Base-by-base conservation (phyloP, 2,888 invertebrate genomes). In the Polyommatus icarus region DNA sequence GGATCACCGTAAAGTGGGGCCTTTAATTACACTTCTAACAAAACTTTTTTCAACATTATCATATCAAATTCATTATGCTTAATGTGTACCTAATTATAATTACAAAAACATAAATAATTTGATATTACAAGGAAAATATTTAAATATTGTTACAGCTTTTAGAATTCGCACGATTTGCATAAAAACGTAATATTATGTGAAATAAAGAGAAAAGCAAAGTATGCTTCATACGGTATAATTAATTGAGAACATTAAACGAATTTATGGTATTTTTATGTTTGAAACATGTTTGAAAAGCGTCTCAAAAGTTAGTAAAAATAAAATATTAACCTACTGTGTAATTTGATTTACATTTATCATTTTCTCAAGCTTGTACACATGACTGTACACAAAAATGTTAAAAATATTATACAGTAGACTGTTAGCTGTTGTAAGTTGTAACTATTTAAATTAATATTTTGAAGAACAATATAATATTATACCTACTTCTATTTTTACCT, bases 101-200 rank as follows among this genome's bases (percentile, higher is more conserved):
- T 32, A 32, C 67, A 67, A 67, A 67, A 67, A 29, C 67, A 29
- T 18, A 29, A 67, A 67, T 67, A 29, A 67, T 67, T 32, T 67
- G 32, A 67, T 67, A 67, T 67, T 67, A 67, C 67, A 67, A 67
- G 67, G 67, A 67, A 67, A 67, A 67, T 32, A 67, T 67, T 67
- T 67, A 67, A 67, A 67, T 67, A 61, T 61, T 61, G 61, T 32
- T 67, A 32, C 67, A 67, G 67, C 29, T 32, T 67, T 67, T 67
- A 67, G 29, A 67, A 67, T 67, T 67, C 67, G 67, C 67, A 32
- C 6, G 12, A 67, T 67, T 67, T 67, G 67, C 67, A 67, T 67
- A 67, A 67, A 67, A 67, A 67, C 67, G 67, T 32, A 29, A 32
- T 67, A 67, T 67, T 15, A 24, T 67, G 24, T 67, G 61, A 24